Evolutionary conservation across 2,113 vertebrate genomes (phyloP).

Genomic region (Caretta caretta): DNA sequence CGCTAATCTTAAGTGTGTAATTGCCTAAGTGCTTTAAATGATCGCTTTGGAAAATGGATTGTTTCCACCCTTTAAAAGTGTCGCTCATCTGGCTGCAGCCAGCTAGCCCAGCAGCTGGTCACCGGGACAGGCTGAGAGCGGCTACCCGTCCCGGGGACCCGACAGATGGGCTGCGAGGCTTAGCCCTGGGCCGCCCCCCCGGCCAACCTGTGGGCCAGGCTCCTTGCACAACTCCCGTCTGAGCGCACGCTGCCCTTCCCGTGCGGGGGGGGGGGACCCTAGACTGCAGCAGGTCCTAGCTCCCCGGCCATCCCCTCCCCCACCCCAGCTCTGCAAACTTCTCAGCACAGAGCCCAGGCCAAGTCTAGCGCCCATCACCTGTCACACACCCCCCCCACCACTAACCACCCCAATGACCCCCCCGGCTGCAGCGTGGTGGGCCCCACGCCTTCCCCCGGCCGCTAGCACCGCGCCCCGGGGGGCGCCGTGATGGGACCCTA

Average conservation of each 20-base stretch:
- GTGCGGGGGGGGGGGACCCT: neutral
- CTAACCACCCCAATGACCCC: too few relatives aligned
- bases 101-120: slow-evolving; percentile 92
- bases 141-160: slow-evolving; percentile 74
- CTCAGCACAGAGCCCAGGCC: neutral
- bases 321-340: neutral
- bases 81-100: slow-evolving; percentile 83
- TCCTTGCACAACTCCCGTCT: neutral
- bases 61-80: slow-evolving; percentile 84
- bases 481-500: neutral
- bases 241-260: neutral
- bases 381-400: too few relatives aligned
- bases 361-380: neutral
- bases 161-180: slow-evolving; percentile 94
- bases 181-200: neutral
- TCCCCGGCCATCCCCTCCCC: neutral
- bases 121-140: slow-evolving; percentile 84
- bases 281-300: neutral
- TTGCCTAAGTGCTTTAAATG: slow-evolving; percentile 93
- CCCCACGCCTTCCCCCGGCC: neutral
- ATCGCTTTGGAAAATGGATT: slow-evolving; percentile 89
- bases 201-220: neutral
- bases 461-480: neutral
- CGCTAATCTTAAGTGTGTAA: slow-evolving; percentile 81
- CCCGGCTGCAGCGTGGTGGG: too few relatives aligned